Conservation (phyloP, 1,140 invertebrate species). For the Latrodectus geometricus region DNA sequence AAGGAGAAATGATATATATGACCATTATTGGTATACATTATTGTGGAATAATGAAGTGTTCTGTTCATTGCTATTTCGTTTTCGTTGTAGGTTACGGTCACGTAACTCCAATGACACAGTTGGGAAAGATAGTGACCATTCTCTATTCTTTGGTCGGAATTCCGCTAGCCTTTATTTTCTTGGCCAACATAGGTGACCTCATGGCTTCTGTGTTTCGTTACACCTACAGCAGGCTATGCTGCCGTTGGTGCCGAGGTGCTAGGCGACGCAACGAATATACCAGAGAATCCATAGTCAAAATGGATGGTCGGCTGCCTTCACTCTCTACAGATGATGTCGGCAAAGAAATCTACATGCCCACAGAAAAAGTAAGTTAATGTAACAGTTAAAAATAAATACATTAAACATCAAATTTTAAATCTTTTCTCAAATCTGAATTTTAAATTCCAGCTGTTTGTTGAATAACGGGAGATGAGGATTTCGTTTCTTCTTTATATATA, state of each 20-base stretch:
- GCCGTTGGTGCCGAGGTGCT: conserved; percentile 49
- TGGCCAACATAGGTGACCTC: conserved; percentile 92
- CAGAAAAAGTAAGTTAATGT: conserved; percentile 62
- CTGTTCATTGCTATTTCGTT: too few species aligned
- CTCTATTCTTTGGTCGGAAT: conserved; percentile 95
- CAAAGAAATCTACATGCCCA: conserved; percentile 67
- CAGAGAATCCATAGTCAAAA: neutral
- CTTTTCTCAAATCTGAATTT: too few species aligned
- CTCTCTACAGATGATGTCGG: conserved; percentile 65
- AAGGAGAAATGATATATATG: too few species aligned
- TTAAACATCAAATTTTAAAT: too few species aligned
- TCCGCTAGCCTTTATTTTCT: conserved; percentile 88
- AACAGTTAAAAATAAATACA: too few species aligned
- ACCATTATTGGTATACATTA: neutral
- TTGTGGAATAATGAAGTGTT: neutral
- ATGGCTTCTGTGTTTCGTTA: conserved; percentile 96
- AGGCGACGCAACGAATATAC: conserved; percentile 33
- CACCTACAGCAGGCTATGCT: conserved; percentile 87
- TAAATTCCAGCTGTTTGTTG: too few species aligned
- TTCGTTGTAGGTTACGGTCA: conserved; percentile 86
- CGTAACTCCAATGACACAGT: conserved; percentile 85
- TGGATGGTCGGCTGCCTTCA: conserved; percentile 50
- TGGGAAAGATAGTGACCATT: conserved; percentile 88
- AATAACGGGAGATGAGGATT: too few species aligned
- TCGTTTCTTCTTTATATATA: too few species aligned